Conservation (phyloP, 2,797 vertebrate species). For the Tinamus major region DNA sequence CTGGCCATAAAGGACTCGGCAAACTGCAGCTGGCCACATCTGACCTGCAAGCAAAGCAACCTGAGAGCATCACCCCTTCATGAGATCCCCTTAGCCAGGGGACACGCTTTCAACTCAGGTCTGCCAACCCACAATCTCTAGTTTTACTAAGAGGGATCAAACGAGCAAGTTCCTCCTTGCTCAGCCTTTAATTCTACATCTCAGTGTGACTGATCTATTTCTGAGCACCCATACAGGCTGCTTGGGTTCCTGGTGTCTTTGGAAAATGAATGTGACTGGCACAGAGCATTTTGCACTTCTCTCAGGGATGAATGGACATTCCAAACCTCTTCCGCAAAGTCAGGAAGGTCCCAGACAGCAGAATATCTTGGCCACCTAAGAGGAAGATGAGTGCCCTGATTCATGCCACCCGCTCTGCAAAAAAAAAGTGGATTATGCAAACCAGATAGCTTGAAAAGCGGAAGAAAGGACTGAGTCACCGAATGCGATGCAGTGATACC, state of each 20-base stretch:
- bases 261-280: background rate
- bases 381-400: fast-evolving
- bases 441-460: background rate
- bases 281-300: background rate
- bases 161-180: background rate
- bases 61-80: background rate
- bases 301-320: fast-evolving
- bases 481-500: background rate
- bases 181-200: background rate
- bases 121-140: background rate
- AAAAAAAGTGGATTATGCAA: fast-evolving
- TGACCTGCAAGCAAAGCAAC: background rate
- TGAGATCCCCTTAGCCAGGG: background rate
- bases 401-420: background rate
- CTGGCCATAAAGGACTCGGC: background rate
- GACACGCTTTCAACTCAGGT: background rate
- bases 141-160: background rate
- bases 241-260: background rate
- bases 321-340: background rate
- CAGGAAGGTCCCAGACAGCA: background rate
- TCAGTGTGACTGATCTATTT: fast-evolving
- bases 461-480: background rate
- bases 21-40: background rate
- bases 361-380: background rate
- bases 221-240: background rate